Base-by-base conservation (phyloP, 2,113 vertebrate genomes). In the Tylochromis polylepis region DNA sequence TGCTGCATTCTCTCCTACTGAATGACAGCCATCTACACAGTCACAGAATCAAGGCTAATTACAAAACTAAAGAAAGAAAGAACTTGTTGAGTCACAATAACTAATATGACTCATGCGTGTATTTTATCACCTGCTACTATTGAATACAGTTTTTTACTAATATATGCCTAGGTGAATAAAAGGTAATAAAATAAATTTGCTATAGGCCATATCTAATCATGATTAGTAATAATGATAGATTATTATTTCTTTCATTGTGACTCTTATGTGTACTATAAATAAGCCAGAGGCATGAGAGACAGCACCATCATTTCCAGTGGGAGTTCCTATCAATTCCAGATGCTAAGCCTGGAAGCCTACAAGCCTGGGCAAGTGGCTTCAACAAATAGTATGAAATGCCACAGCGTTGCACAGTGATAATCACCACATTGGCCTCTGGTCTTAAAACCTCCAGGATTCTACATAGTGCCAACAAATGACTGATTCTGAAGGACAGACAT, bases 371-470 rank as follows among this genome's bases (percentile, higher is more conserved):
- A 85, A 81, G 87, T 56, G 12, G 58, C 60, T 88, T 89, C 55
- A 87, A 87, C 83, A 67, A 87, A 91, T 79, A 89, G 85, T 85
- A 84, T 85, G 77, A 85, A 87, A 87, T 58, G 65, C 36, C 65
- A 81, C 7, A 6, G 60, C 53, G 27, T 53, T 84, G 56, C 75
- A 67, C 22, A 72, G 67, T 84, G 81, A 81, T 87, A 91, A 92
- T 90, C 87, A 88, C 67, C 56, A 51, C n/a, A 56, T 58, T 62
- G 79, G 83, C 27, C 49, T 82, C 51, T 84, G 65, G 22, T 86
- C 72, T 78, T 56, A 83, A 81, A 87, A 67, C 81, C 38, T 77
- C 22, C 51, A 60, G 77, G 87, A 78, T 82, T 87, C 58, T 36
- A 77, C 3, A 2, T 36, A 86, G 87, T 72, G 27, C 78, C 43